Conservation (phyloP, 2,113 vertebrate genomes). For the Nettapus auritus region DNA sequence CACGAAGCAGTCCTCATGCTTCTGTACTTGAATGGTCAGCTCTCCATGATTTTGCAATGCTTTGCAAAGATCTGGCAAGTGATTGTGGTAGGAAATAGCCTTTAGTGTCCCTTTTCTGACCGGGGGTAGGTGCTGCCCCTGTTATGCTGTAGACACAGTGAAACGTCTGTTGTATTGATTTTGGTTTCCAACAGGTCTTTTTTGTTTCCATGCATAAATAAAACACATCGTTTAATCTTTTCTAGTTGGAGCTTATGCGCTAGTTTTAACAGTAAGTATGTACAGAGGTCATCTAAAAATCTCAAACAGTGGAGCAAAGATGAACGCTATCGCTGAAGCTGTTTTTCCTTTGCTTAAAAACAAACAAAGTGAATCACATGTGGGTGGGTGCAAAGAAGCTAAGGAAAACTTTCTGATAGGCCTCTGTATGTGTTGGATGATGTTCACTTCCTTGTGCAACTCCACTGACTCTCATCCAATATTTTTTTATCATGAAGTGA, state of each 20-base stretch:
- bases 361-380: neutral
- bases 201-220: neutral
- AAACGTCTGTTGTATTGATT: neutral
- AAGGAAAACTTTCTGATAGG: neutral
- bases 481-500: neutral
- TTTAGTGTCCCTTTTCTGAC: neutral
- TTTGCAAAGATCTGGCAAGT: neutral
- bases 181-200: neutral
- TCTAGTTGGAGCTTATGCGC: neutral
- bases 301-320: neutral
- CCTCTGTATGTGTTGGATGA: neutral
- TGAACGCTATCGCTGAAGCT: neutral
- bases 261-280: neutral
- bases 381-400: conserved; percentile 3
- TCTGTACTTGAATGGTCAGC: neutral
- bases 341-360: neutral
- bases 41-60: neutral
- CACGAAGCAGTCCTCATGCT: neutral
- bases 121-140: neutral
- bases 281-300: neutral
- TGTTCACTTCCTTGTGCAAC: conserved; percentile 8
- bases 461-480: neutral
- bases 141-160: accelerated
- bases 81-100: neutral
- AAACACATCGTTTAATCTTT: neutral